A percentile compares a stretch with the other conserved stretches of the same genome.
Evolutionary conservation across 2,888 invertebrate genomes (phyloP).

Genomic region (Eustalomyia histrio): DNA sequence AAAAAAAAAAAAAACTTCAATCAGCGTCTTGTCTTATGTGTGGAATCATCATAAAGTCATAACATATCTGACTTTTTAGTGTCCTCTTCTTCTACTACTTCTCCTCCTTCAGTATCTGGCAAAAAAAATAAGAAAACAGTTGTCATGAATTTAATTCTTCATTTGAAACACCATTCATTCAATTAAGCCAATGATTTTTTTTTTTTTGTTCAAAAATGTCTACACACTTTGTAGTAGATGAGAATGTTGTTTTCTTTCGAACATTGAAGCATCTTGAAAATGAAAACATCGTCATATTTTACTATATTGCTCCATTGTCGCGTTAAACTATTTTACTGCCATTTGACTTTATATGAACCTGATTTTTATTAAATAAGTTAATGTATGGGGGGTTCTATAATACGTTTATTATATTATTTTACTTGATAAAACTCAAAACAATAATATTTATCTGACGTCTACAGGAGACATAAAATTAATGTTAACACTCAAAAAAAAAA

Average conservation of each 20-base stretch:
- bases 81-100: conserved; percentile 45
- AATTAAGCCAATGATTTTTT: conserved; percentile 77
- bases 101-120: conserved; percentile 48
- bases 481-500: too few species aligned
- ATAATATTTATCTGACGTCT: too few species aligned
- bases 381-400: conserved; percentile 30
- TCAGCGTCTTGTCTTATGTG: conserved; percentile 67
- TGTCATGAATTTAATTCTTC: conserved; percentile 76
- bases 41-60: conserved; percentile 61
- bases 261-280: conserved; percentile 20
- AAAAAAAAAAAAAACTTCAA: conserved; percentile 58
- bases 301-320: conserved; percentile 34
- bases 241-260: not conserved
- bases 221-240: conserved; percentile 3
- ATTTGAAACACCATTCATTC: conserved; percentile 77
- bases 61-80: conserved; percentile 53
- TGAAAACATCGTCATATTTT: conserved; percentile 6
- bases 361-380: conserved; percentile 33
- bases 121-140: conserved; percentile 28
- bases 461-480: too few species aligned
- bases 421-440: too few species aligned
- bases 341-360: conserved; percentile 64
- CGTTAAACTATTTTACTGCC: conserved; percentile 59
- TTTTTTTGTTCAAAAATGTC: conserved; percentile 21
- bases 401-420: too few species aligned